A percentile compares a stretch with the other conserved stretches of the same genome.
Evolutionary conservation across 2,113 vertebrate genomes (phyloP).

Genomic region (Pholis gunnellus): DNA sequence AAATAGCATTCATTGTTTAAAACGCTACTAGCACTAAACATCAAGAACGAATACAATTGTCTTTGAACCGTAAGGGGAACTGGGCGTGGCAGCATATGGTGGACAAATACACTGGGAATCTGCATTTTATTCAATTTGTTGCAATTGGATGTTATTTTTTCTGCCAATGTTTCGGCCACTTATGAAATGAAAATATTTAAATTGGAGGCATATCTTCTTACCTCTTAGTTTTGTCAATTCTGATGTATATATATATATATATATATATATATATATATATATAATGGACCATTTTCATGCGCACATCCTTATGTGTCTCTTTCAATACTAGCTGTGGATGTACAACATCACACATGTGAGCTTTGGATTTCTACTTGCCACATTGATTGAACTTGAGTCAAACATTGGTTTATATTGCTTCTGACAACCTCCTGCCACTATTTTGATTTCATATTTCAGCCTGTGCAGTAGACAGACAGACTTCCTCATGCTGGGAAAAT

Average conservation of each 20-base stretch:
- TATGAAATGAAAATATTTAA: too few relatives aligned
- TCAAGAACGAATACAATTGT: too few relatives aligned
- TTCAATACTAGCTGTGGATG: background rate
- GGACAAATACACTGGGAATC: background rate
- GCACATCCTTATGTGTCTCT: too few relatives aligned
- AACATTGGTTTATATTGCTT: background rate
- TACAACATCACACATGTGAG: background rate
- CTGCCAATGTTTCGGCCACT: background rate
- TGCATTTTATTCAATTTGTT: background rate
- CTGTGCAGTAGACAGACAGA: background rate
- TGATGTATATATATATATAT: too few relatives aligned
- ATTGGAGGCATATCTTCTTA: too few relatives aligned
- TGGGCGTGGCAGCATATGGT: too few relatives aligned
- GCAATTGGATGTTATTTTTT: constrained; percentile 2
- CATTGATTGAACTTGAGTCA: background rate
- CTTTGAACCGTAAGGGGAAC: too few relatives aligned
- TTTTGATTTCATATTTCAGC: background rate
- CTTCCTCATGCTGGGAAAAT: background rate
- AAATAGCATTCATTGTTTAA: too few relatives aligned
- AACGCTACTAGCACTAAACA: too few relatives aligned
- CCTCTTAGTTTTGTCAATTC: too few relatives aligned
- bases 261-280: too few relatives aligned
- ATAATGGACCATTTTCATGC: background rate
- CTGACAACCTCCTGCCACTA: background rate
- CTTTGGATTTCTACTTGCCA: background rate